Percentiles rank a stretch among this genome's conserved stretches.
Evolutionary conservation across 1,140 invertebrate genomes (phyloP).

Genomic region (Trichonephila clavipes): DNA sequence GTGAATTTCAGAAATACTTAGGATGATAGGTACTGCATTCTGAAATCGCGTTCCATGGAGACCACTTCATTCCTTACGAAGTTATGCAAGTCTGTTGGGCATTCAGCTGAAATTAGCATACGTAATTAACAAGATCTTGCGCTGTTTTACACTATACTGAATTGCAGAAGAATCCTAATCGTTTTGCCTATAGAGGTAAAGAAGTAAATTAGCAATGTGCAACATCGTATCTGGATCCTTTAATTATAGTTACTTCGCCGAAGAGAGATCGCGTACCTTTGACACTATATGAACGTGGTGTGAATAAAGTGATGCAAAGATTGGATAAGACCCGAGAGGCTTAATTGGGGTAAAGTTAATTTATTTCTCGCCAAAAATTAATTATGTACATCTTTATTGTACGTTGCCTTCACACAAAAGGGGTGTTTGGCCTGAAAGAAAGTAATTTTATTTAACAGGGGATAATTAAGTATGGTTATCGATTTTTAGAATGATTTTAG

Average conservation of each 20-base stretch:
- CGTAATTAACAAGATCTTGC: slow-evolving; percentile 5
- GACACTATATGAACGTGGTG: not conserved
- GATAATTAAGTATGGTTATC: not conserved
- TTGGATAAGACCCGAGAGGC: not conserved
- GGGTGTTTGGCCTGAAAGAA: not conserved
- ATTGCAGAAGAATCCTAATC: slow-evolving; percentile 17
- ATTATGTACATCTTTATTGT: not conserved
- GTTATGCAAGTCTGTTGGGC: not conserved
- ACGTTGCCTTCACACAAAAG: not conserved
- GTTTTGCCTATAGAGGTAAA: not conserved
- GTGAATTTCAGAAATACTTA: not conserved
- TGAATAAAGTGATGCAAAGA: not conserved
- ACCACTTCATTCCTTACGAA: not conserved
- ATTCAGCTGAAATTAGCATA: not conserved
- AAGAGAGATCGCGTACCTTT: not conserved
- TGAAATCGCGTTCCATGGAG: not conserved
- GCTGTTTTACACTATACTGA: not conserved
- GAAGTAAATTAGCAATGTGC: not conserved
- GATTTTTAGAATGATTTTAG: not conserved
- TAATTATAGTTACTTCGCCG: not conserved
- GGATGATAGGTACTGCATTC: not conserved
- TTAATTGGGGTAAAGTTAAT: slow-evolving; percentile 21
- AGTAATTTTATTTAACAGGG: not conserved
- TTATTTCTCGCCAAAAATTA: slow-evolving; percentile 17
- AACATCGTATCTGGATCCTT: not conserved